These are phyloP conservation scores for Cephus pygmeus DNA, from an alignment of 2,888 invertebrate species.

Conservation along the genomic window DNA sequence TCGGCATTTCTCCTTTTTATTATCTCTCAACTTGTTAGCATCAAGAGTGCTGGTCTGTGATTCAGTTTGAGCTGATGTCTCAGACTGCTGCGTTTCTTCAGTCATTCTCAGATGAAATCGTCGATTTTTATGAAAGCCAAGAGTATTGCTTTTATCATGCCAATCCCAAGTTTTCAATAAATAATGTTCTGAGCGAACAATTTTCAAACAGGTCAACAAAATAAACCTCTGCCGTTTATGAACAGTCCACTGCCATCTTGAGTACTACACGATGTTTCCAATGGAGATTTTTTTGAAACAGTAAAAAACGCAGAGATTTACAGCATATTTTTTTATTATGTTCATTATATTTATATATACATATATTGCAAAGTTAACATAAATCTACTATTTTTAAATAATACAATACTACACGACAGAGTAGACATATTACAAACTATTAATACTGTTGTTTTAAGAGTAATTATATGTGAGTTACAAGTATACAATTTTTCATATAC, in stretches of 20 bases:
- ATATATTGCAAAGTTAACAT: not conserved
- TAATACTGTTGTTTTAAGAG: not conserved
- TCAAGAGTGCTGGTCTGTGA: constrained; percentile 47
- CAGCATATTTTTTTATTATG: not conserved
- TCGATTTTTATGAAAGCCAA: not conserved
- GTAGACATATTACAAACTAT: not conserved
- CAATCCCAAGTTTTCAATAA: not conserved
- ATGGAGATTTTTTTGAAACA: not conserved
- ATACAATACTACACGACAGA: too few species aligned
- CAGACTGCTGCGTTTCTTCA: constrained; percentile 67
- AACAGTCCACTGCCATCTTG: constrained; percentile 39
- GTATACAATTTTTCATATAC: not conserved
- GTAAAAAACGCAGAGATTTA: not conserved
- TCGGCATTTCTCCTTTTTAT: constrained; percentile 73
- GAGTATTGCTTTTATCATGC: not conserved
- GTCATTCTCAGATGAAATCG: constrained; percentile 65
- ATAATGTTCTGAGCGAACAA: constrained; percentile 29
- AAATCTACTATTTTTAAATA: not conserved
- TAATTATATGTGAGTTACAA: not conserved
- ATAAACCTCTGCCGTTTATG: constrained; percentile 34
- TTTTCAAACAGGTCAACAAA: constrained; percentile 35
- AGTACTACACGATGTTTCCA: not conserved
- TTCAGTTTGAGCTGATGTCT: constrained; percentile 61
- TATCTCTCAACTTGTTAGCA: constrained; percentile 69
- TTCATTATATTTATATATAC: not conserved